Evolutionary conservation across 2,113 vertebrate species (phyloP), one percentile per base, ranked within the genome.

Genomic region (Sinocyclocheilus anophthalmus): DNA sequence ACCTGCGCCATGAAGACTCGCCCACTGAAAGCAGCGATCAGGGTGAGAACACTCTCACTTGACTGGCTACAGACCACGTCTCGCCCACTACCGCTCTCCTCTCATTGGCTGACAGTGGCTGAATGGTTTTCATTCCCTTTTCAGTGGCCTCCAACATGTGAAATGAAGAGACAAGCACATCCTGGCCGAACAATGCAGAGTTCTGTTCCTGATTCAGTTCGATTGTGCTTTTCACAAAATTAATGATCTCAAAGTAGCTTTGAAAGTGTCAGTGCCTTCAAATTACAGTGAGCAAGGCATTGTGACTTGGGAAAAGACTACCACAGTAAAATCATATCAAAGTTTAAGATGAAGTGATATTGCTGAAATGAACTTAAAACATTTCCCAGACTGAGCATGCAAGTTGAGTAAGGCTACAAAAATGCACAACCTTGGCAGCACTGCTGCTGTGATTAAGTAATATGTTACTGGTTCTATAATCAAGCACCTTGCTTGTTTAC

Each of bases 1-100:
- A 97, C 57, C 96, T 99, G 84, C 96, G 98, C 12, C 98, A 99
- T 4, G 98, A 99, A 88, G 98, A 99, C 82, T 97, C 97, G 0
- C 98, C 98, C 20, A 84, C 95, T 0, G 98, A 99, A 90, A 96
- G 93, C 92, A 97, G 91, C 24, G 97, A 99, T 84, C 97, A 97
- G 92, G 95, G 98, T 99, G 91, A 9, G 90, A 72, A 75, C 16
- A 14, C 63, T 39, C 18, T 18, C n/a, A 14, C n/a, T 45, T 83
- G 42, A 16, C 30, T 57, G 7, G n/a, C 50, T 4, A 10, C n/a
- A 24, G 22, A 20, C 16, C 18, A 30, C 16, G 12, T 45, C n/a
- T 14, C 9, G 4, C 14, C 55, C 33, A 45, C 70, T 72, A 26
- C 39, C 4, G 4, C 14, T 26, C 3, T 48, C 37, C 24, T 45